Conservation (phyloP, 2,113 vertebrate species). For the Oryzias curvinotus region DNA sequence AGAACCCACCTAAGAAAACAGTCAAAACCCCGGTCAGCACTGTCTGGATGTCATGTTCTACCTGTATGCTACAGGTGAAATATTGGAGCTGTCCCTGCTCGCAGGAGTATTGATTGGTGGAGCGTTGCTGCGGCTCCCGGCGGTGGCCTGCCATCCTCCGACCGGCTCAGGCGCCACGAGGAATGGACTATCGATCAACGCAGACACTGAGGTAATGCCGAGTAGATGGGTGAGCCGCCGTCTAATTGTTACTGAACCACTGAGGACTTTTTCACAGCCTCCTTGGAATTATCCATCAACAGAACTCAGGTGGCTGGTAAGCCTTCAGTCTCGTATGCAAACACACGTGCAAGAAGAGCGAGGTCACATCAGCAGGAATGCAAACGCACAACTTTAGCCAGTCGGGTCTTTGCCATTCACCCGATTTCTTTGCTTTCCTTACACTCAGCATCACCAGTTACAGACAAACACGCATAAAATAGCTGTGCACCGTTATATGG, state of each 20-base stretch:
- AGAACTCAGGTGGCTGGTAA: background rate
- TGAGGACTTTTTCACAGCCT: slow-evolving; percentile 45
- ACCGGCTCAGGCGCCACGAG: slow-evolving; percentile 45
- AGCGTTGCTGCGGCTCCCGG: slow-evolving; percentile 36
- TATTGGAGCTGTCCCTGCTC: slow-evolving; percentile 29
- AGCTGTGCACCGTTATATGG: no score
- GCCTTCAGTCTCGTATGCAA: slow-evolving; percentile 1
- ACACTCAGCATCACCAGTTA: no score
- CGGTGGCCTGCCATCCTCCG: slow-evolving; percentile 32
- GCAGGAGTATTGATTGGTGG: slow-evolving; percentile 43
- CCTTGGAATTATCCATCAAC: slow-evolving; percentile 29
- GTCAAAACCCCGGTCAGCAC: background rate
- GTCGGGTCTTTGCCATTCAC: background rate
- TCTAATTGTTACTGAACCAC: slow-evolving; percentile 48
- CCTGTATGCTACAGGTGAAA: slow-evolving; percentile 38
- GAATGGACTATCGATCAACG: slow-evolving; percentile 66
- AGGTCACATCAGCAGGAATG: background rate
- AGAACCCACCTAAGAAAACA: background rate
- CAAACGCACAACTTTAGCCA: background rate
- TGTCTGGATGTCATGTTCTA: slow-evolving; percentile 1
- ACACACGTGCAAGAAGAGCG: background rate
- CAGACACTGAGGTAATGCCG: slow-evolving; percentile 61
- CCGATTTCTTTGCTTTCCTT: background rate
- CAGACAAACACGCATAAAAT: no score
- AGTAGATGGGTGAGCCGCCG: slow-evolving; percentile 52